Base-by-base conservation (phyloP, 2,888 invertebrate species). In the Rhynchonema sp. region DNA sequence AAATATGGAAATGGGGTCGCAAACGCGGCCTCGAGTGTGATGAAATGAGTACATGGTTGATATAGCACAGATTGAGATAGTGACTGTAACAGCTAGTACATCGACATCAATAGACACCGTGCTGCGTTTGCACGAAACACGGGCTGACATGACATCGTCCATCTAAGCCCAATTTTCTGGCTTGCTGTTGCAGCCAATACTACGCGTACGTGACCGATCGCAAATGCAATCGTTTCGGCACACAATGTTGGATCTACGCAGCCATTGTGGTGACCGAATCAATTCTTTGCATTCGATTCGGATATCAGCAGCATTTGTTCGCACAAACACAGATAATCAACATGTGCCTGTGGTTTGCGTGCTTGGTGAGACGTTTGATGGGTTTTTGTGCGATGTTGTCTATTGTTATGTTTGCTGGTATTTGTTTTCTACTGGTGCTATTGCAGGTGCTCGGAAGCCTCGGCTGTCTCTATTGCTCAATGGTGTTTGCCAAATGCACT, bases 221-320 rank as follows among this genome's bases (percentile, higher is more conserved):
- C 2, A 82, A 86, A 59, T 94, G 94, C 76, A 94, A 91, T 76
- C 80, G 98, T 71, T 88, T 98, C n/a, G 98, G 98, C 55, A 96
- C 94, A 26, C 98, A 98, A 74, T 94, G 94, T 75, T 98, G 96
- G 96, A 91, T 98, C 13, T 96, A 92, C 74, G 76, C 90, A 68
- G 94, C 87, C 63, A 91, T 94, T 66, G 90, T 90, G 83, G 84
- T 90, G 59, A 87, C 88, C 0, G 94, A 96, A 74, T 86, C 90
- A 27, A 82, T 92, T 73, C 80, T 94, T 58, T 94, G 94, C 74
- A 84, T 94, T 66, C 91, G 92, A 76, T 92, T 94, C 78, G 94
- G 94, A 61, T 82, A 83, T 67, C 85, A 87, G 73, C n/a, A n/a
- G n/a, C n/a, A n/a, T n/a, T 78, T 94, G 59, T 91, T 96, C 77